Evolutionary conservation across 2,113 vertebrate genomes (phyloP), one percentile per base, ranked within the genome.

Genomic region (Tragelaphus scriptus): DNA sequence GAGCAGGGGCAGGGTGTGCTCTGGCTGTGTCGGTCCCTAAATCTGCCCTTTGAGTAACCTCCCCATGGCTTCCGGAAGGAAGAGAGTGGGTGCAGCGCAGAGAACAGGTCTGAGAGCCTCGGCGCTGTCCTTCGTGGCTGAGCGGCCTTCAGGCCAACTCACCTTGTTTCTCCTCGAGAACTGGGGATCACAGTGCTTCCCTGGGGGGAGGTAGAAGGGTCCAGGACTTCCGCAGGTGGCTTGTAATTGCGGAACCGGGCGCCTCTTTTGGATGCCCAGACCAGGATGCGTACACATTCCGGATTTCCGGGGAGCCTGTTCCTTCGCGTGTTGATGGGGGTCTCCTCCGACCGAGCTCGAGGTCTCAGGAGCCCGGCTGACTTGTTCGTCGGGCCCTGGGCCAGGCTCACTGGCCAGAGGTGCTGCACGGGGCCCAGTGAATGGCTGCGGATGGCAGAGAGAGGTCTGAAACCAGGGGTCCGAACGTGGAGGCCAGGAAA

Each of bases 401-500:
- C 40, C 56, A 28, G 61, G 71, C 25, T 86, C n/a, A 25, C 21
- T 17, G 32, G 21, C 91, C n/a, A 23, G 61, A 30, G 58, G 51
- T 5, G 16, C 53, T 1, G 28, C 44, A 10, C 36, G 2, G 17
- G 32, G 81, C 61, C 1, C 1, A 53, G 8, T 3, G n/a, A 80
- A 53, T 8, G 51, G 58, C 44, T 8, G 47, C 40, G 9, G 23
- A 6, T 0, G 30, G n/a, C 79, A 6, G 28, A 30, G 40, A 65
- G 88, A 30, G n/a, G 17, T 82, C 19, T 19, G 79, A 80, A 47
- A 12, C 79, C 26, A 32, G 0, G 5, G n/a, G 21, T 17, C 15
- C 0, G 28, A 14, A 21, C 53, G 1, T 5, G 47, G 32, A 40
- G 49, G 40, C 86, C 28, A 0, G 58, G 17, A 26, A 21, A 4